Conservation (phyloP, 2,797 vertebrate species). For the Rhinoraja longicauda region DNA sequence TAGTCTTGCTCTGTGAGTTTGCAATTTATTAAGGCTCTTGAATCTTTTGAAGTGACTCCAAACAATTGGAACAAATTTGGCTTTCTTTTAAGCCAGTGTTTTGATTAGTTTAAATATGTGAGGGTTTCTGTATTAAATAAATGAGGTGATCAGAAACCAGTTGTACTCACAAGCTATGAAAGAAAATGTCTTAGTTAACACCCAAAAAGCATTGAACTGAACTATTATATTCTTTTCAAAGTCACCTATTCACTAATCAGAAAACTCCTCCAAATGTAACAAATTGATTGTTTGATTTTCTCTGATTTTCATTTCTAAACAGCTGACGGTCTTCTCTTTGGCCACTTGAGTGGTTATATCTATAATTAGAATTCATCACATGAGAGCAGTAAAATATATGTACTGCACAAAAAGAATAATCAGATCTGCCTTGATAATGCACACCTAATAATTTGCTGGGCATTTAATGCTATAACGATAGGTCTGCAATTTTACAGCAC, state of each 20-base stretch:
- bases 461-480: background rate
- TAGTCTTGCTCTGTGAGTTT: too few relatives aligned
- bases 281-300: background rate
- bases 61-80: background rate
- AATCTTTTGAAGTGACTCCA: background rate
- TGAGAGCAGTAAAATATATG: background rate
- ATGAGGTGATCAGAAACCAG: background rate
- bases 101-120: background rate
- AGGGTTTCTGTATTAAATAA: background rate
- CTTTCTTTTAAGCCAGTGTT: background rate
- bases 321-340: background rate
- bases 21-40: background rate
- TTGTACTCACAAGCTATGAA: background rate
- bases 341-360: background rate
- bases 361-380: background rate
- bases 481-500: background rate
- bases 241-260: background rate
- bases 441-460: background rate
- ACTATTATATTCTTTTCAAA: background rate
- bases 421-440: background rate
- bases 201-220: background rate
- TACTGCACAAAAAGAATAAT: background rate
- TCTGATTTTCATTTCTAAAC: background rate
- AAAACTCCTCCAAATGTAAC: background rate
- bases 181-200: background rate